phyloP scores from a whole-genome alignment of 1,140 invertebrate genomes.

The Drosophila sechellia region DNA sequence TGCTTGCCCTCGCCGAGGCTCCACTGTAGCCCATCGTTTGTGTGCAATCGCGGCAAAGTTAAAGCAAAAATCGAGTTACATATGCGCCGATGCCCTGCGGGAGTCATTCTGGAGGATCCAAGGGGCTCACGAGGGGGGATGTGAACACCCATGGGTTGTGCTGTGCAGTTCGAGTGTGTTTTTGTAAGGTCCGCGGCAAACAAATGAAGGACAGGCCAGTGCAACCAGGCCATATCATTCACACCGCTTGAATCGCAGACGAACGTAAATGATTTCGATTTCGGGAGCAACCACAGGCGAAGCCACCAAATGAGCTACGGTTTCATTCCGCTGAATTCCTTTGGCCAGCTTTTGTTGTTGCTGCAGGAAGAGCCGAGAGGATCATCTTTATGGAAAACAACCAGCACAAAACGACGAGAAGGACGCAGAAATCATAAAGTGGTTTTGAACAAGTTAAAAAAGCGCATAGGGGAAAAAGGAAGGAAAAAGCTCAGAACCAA shows the following conservation, averaged over 20 bases:
- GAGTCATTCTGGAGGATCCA: constrained; percentile 49
- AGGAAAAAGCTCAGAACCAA: constrained; percentile 45
- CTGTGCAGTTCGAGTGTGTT: constrained; percentile 37
- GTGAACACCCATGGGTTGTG: constrained; percentile 50
- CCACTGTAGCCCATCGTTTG: constrained; percentile 26
- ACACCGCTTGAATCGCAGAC: constrained; percentile 7
- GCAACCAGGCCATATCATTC: constrained; percentile 55
- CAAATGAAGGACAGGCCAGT: constrained; percentile 33
- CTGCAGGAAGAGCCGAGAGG: constrained; percentile 59
- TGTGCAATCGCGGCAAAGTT: constrained; percentile 72
- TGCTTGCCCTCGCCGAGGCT: background rate
- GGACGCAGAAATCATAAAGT: constrained; percentile 80
- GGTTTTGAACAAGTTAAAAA: constrained; percentile 80
- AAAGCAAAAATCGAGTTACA: constrained; percentile 78
- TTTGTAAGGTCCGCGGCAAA: constrained; percentile 39
- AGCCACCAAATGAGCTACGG: constrained; percentile 76
- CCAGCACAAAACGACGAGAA: constrained; percentile 42
- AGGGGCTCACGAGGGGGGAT: constrained; percentile 14
- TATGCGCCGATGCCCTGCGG: constrained; percentile 66
- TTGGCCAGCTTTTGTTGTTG: constrained; percentile 67
- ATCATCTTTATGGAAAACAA: constrained; percentile 74
- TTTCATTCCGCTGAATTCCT: constrained; percentile 77
- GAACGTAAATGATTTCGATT: constrained; percentile 67
- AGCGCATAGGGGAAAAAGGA: constrained; percentile 44
- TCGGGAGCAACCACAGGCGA: constrained; percentile 30